Base-by-base conservation (phyloP, 2,888 invertebrate genomes). In the Caenorhabditis sp. region DNA sequence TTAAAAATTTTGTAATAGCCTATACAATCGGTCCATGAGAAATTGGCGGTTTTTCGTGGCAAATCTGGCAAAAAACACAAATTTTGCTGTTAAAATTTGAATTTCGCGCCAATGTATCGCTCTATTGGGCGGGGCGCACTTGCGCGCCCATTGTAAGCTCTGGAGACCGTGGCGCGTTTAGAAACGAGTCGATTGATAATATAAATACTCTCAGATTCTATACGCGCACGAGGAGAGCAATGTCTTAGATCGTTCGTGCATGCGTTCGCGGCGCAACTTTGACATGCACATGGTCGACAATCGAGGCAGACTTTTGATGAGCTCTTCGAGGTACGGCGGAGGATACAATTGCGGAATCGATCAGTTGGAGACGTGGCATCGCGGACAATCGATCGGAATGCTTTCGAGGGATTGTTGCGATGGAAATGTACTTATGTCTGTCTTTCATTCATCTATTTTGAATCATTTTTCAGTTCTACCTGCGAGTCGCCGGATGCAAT, bases 281-380 rank as follows among this genome's bases (percentile, higher is more conserved):
- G 35, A 58, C 22, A 48, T 68, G 15, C 46, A 50, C 20, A 50
- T 68, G 17, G 35, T 58, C 2, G 58, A 58, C 30, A 50, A 50
- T 32, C 52, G 32, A 5, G 32, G 68, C 1, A 43, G 35, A n/a
- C 45, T 35, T 13, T 2, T 65, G 26, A 65, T 65, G 63, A 53
- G 53, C 53, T 65, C 63, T 3, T 53, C 63, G 11, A 32, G 63
- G 8, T 65, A 53, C 27, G 63, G 63, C 7, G 63, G 63, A 11
- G 63, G 63, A 2, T 53, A 37, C 17, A 46, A 35, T 4, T 65
- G 43, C n/a, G 43, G 35, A 1, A 11, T 45, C 9, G 63, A 65
- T 24, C 30, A 41, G 17, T 24, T 65, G 53, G 63, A 65, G 53
- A 65, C 50, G 35, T 65, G 41, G 50, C 63, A 65, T 55, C 41